These are phyloP conservation scores for Hemicentrotus pulcherrimus DNA, from an alignment of 35 echinoderm and acorn worm genomes.

Conservation along the genomic window DNA sequence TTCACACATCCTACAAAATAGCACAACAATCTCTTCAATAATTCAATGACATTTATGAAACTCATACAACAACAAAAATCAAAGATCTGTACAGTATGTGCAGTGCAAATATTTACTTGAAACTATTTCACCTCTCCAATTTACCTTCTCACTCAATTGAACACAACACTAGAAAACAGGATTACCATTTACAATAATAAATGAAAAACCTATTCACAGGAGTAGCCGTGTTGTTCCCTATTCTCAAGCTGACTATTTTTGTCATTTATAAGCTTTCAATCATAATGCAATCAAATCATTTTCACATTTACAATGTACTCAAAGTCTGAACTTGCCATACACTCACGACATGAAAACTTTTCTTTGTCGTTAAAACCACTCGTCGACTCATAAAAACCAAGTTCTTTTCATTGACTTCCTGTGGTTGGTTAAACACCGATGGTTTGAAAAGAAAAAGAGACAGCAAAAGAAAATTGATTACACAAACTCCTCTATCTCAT, in stretches of 20 bases:
- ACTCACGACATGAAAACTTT: background rate
- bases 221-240: background rate
- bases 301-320: background rate
- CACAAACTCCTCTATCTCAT: background rate
- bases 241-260: background rate
- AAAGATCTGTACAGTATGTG: too few relatives aligned
- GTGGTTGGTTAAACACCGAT: background rate
- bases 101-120: background rate
- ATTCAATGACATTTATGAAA: background rate
- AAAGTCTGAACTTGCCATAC: background rate
- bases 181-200: background rate
- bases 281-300: background rate
- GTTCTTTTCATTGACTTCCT: background rate
- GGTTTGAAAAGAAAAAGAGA: background rate
- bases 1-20: background rate
- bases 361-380: slow-evolving; percentile 2
- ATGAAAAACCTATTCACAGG: background rate
- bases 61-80: background rate
- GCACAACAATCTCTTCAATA: background rate
- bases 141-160: background rate
- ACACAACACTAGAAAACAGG: background rate
- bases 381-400: background rate
- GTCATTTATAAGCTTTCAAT: background rate
- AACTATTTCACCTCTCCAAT: background rate
- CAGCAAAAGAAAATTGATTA: slow-evolving; percentile 8